A percentile compares a stretch with the other conserved stretches of the same genome.
These are phyloP conservation scores for Syrmaticus mikado DNA, from an alignment of 2,113 vertebrate genomes.

Conservation along the genomic window DNA sequence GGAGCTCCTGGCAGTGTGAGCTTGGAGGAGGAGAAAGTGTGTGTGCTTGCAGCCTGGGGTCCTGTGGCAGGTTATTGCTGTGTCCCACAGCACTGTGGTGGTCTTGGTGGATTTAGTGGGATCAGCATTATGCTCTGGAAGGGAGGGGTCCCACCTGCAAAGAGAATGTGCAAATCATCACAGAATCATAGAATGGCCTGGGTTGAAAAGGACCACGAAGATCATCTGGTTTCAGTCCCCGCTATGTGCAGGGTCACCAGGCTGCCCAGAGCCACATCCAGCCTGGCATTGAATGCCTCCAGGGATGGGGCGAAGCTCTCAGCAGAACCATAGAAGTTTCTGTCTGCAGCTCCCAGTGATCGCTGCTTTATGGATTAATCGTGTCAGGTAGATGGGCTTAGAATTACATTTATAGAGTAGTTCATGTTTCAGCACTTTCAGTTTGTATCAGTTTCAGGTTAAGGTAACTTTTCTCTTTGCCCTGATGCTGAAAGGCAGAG, in stretches of 20 bases:
- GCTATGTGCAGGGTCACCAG: no score
- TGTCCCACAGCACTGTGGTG: neutral
- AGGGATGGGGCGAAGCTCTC: neutral
- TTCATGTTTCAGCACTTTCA: constrained; percentile 23
- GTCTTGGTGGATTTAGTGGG: neutral
- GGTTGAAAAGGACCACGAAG: no score
- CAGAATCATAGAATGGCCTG: no score
- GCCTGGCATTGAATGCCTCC: no score
- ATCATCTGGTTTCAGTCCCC: no score
- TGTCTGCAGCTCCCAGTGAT: neutral
- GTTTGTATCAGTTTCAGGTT: constrained; percentile 33
- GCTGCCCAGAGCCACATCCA: no score
- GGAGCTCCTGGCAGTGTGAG: neutral
- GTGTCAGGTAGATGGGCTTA: constrained; percentile 30
- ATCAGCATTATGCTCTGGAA: neutral
- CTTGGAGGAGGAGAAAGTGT: neutral
- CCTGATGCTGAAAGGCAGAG: constrained; percentile 2
- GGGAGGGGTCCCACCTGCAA: accelerated
- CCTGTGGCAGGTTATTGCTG: neutral
- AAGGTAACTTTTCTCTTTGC: neutral
- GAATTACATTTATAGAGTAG: constrained; percentile 5
- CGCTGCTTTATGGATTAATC: constrained; percentile 24
- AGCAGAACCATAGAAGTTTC: neutral
- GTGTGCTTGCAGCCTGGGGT: neutral
- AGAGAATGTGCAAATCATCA: neutral